Conservation (phyloP, 35 echinoderm and acorn worm species). For the Apostichopus parvimensis region DNA sequence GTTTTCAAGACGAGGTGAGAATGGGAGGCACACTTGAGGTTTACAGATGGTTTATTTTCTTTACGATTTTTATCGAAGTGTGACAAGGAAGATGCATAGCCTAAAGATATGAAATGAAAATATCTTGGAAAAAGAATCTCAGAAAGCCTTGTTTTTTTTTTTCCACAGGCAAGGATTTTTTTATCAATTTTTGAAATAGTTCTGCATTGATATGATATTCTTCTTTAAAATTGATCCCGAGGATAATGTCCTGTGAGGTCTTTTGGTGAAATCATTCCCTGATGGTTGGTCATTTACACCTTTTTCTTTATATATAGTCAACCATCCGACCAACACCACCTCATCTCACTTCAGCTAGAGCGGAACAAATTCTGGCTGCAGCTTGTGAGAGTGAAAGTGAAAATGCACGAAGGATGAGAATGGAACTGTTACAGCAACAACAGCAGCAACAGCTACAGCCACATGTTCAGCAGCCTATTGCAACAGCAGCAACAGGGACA, state of each 20-base stretch:
- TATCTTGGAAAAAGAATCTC: neutral
- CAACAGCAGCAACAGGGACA: conserved; percentile 9
- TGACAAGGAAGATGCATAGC: neutral
- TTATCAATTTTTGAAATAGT: neutral
- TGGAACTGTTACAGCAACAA: conserved; percentile 90
- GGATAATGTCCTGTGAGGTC: no score
- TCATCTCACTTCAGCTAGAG: conserved; percentile 92
- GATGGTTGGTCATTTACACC: neutral
- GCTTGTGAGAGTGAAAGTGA: conserved; percentile 99
- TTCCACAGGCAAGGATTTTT: neutral
- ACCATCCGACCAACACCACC: conserved; percentile 88
- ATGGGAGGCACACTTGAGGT: neutral
- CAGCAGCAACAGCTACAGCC: conserved; percentile 29
- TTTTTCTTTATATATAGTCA: conserved; percentile 52
- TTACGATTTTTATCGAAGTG: neutral
- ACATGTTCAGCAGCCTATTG: neutral
- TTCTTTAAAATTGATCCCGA: no score
- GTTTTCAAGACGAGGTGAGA: neutral
- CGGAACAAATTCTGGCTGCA: conserved; percentile 91
- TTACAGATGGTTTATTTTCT: neutral
- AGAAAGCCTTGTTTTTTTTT: neutral
- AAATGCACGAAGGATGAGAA: conserved; percentile 93
- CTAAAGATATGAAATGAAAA: neutral
- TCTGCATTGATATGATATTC: no score
- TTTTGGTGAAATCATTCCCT: no score